phyloP scores from a whole-genome alignment of 2,113 vertebrate species.

The Dromiciops gliroides region DNA sequence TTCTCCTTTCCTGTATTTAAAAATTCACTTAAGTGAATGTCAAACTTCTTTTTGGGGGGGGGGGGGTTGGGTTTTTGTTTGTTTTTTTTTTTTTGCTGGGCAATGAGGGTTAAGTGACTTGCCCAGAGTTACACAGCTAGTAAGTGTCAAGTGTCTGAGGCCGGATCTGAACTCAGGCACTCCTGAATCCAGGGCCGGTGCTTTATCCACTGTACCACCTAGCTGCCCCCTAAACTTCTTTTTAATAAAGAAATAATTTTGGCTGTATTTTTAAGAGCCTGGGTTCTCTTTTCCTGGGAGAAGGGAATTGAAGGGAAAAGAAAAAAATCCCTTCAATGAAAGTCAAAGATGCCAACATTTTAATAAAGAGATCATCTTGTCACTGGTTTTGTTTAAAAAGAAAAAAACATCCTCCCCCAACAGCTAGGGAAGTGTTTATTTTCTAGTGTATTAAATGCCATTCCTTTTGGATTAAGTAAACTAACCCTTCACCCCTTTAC shows the following conservation, averaged over 20 bases:
- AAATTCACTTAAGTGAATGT: background rate
- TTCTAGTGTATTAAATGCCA: background rate
- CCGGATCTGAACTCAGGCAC: no score
- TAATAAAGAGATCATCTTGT: background rate
- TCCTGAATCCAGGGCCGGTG: no score
- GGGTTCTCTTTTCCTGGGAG: background rate
- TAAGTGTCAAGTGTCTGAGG: no score
- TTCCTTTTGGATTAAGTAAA: background rate
- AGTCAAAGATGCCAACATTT: background rate
- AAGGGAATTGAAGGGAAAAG: background rate
- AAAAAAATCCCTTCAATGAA: background rate
- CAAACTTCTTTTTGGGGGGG: no score
- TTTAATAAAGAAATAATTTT: background rate
- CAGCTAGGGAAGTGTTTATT: background rate
- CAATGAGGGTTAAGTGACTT: no score
- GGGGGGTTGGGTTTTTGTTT: no score
- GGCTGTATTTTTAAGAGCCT: background rate
- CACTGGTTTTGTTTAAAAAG: background rate
- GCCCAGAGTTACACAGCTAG: no score
- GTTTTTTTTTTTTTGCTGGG: no score
- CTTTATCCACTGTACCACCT: no score
- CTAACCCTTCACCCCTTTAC: background rate
- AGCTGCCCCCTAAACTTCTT: no score
- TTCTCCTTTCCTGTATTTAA: conserved; percentile 8
- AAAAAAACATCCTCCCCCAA: background rate